phyloP scores from a whole-genome alignment of 1,140 invertebrate genomes.

The Drosophila watanabei region DNA sequence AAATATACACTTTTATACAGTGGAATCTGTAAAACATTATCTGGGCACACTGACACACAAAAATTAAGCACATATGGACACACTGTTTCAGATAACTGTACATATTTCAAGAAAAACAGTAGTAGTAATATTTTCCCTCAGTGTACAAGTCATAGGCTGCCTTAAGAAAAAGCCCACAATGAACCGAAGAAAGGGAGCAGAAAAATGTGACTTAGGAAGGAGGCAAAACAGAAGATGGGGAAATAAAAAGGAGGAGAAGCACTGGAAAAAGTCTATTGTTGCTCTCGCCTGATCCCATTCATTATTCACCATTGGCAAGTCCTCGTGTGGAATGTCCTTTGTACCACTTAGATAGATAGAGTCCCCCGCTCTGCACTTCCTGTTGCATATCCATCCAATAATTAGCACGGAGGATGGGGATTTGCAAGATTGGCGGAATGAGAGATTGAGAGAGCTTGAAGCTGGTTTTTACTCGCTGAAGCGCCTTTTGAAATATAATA shows the following conservation, averaged over 20 bases:
- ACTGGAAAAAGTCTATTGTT: constrained; percentile 30
- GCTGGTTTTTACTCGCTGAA: constrained; percentile 30
- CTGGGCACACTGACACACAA: too few relatives aligned
- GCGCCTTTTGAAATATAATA: constrained; percentile 42
- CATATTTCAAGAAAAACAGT: not conserved
- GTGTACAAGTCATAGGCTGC: constrained; percentile 11
- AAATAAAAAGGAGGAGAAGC: not conserved
- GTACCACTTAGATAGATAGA: constrained; percentile 26
- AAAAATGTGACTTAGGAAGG: constrained; percentile 4
- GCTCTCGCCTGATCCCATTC: constrained; percentile 34
- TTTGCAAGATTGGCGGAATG: not conserved
- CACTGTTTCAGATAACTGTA: too few relatives aligned
- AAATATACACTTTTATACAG: too few relatives aligned
- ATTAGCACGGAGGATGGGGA: constrained; percentile 42
- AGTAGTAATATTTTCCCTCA: not conserved
- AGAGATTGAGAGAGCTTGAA: constrained; percentile 1
- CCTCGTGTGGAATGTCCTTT: constrained; percentile 51
- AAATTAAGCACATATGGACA: too few relatives aligned
- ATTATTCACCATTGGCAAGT: constrained; percentile 57
- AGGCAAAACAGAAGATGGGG: not conserved
- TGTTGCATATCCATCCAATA: constrained; percentile 57
- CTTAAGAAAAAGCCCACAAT: constrained; percentile 18
- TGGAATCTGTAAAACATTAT: too few relatives aligned
- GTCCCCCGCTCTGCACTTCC: constrained; percentile 12
- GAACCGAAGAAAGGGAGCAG: constrained; percentile 9